Evolutionary conservation across 92 coral and sea anemone species (phyloP).

Genomic region (Plumapathes pennacea): DNA sequence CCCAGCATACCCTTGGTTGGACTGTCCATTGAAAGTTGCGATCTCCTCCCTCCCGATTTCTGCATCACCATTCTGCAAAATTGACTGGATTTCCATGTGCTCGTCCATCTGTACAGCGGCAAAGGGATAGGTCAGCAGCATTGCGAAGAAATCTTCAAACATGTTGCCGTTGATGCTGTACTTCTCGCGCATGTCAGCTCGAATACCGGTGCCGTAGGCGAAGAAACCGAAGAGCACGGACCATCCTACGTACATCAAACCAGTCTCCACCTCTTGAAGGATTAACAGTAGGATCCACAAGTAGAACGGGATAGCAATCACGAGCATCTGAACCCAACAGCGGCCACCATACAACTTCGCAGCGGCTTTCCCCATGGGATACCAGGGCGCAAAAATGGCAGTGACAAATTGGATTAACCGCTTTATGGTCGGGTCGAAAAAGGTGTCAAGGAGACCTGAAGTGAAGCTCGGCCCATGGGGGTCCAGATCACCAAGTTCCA

Average conservation of each 20-base stretch:
- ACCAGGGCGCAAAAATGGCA: conserved; percentile 72
- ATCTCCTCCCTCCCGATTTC: no score
- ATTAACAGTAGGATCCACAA: conserved; percentile 37
- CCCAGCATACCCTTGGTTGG: no score
- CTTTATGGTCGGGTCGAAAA: conserved; percentile 31
- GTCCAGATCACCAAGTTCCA: conserved; percentile 78
- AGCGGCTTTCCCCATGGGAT: conserved; percentile 62
- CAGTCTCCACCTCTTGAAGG: conserved; percentile 31
- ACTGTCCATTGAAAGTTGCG: no score
- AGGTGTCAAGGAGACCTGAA: conserved; percentile 53
- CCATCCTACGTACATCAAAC: conserved; percentile 82
- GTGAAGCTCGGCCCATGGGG: conserved; percentile 66
- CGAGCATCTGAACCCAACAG: conserved; percentile 48
- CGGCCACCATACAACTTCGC: conserved; percentile 9
- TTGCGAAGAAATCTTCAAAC: conserved; percentile 75
- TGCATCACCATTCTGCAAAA: no score
- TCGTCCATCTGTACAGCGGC: conserved; percentile 83
- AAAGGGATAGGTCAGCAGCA: conserved; percentile 64
- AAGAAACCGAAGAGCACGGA: conserved; percentile 78
- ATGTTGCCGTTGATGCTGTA: conserved; percentile 70
- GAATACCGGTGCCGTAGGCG: conserved; percentile 68
- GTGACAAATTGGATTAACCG: conserved; percentile 20
- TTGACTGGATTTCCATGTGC: conserved; percentile 49
- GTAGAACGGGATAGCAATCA: conserved; percentile 63
- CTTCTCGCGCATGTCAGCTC: conserved; percentile 65